Conservation (phyloP, 2,797 vertebrate genomes). For the Myotis daubentonii region DNA sequence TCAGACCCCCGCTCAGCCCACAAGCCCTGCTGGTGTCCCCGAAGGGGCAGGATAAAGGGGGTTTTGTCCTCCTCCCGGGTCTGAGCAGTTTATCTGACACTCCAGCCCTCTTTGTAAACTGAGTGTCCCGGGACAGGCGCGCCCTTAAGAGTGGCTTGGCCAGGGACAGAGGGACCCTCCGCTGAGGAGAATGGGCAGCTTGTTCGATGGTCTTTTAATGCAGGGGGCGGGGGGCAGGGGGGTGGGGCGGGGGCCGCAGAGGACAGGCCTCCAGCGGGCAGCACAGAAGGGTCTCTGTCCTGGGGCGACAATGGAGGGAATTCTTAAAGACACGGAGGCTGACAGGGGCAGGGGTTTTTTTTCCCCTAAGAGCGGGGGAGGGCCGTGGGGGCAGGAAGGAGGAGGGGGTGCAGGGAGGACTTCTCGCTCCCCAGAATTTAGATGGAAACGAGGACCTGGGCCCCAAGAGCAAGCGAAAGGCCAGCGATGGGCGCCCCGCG, state of each 20-base stretch:
- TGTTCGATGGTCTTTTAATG: constrained; percentile 94
- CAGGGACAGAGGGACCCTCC: constrained; percentile 97
- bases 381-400: not conserved
- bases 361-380: constrained; percentile 42
- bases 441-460: constrained; percentile 41
- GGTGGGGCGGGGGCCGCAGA: constrained; percentile 80
- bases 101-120: constrained; percentile 93
- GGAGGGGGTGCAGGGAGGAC: not conserved
- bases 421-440: not conserved
- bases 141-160: constrained; percentile 95
- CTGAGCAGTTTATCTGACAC: constrained; percentile 96
- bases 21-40: constrained; percentile 89
- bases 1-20: constrained; percentile 91
- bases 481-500: not conserved
- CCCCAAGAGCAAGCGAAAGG: not conserved
- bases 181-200: constrained; percentile 95
- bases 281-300: constrained; percentile 95
- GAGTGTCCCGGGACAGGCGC: constrained; percentile 94
- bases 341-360: constrained; percentile 80
- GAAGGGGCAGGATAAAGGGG: constrained; percentile 93
- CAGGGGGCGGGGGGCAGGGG: constrained; percentile 53
- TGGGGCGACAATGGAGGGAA: constrained; percentile 88
- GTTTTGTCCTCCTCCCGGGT: constrained; percentile 90
- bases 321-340: constrained; percentile 87
- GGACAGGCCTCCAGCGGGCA: constrained; percentile 83